Percentiles rank a stretch among this genome's conserved stretches.
Conservation (phyloP, 2,888 invertebrate species). For the Eugnorisma glareosa region DNA sequence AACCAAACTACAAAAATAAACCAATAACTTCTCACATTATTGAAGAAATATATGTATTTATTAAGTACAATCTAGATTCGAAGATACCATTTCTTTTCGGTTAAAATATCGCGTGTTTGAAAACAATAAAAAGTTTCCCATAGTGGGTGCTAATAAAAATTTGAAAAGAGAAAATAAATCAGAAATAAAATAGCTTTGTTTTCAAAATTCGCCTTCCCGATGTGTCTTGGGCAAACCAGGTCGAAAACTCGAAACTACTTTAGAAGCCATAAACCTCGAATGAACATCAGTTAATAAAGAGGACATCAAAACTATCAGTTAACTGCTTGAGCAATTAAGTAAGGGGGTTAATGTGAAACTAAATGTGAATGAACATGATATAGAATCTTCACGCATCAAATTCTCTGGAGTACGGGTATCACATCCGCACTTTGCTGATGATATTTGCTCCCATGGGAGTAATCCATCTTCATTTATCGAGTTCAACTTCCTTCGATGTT, state of each 20-base stretch:
- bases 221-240: conserved; percentile 27
- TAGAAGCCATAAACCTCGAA: conserved; percentile 46
- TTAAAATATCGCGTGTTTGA: conserved; percentile 45
- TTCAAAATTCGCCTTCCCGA: conserved; percentile 15
- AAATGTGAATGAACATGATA: conserved; percentile 32
- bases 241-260: conserved; percentile 30
- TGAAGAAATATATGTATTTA: conserved; percentile 16
- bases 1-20: background rate
- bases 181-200: conserved; percentile 29
- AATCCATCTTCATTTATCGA: conserved; percentile 55
- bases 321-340: conserved; percentile 65
- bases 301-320: conserved; percentile 48
- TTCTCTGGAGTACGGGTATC: conserved; percentile 20
- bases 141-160: conserved; percentile 56
- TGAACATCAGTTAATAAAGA: conserved; percentile 35
- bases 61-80: conserved; percentile 20
- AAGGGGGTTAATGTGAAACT: conserved; percentile 54
- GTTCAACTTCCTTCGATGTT: conserved; percentile 25
- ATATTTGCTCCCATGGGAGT: conserved; percentile 36
- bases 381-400: conserved; percentile 9
- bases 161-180: conserved; percentile 49
- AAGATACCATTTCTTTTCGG: conserved; percentile 40
- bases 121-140: conserved; percentile 52
- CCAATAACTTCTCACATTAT: conserved; percentile 10
- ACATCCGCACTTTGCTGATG: conserved; percentile 22